Evolutionary conservation across 2,888 invertebrate genomes (phyloP).

Genomic region (Meiosimyza decipiens): DNA sequence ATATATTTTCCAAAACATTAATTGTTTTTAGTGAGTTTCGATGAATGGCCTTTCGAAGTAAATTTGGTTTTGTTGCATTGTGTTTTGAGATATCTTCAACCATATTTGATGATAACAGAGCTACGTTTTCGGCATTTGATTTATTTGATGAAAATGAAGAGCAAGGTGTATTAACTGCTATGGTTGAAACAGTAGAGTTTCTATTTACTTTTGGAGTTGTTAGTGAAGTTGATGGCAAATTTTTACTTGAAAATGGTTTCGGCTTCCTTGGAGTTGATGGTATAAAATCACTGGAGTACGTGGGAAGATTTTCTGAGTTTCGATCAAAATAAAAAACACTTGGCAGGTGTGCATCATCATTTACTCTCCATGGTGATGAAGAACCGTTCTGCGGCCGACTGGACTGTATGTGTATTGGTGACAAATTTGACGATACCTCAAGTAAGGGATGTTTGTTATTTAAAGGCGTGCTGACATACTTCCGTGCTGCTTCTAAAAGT

Average conservation of each 20-base stretch:
- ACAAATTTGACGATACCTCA: conserved; percentile 38
- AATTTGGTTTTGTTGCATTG: conserved; percentile 54
- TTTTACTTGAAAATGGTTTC: conserved; percentile 24
- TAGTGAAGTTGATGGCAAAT: neutral
- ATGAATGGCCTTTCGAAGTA: conserved; percentile 49
- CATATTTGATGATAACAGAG: conserved; percentile 46
- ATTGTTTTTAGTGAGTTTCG: conserved; percentile 61
- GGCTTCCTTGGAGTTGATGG: conserved; percentile 49
- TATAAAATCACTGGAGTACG: conserved; percentile 62
- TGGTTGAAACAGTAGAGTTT: neutral
- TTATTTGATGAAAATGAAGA: conserved; percentile 50
- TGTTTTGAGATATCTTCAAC: conserved; percentile 40
- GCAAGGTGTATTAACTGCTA: neutral
- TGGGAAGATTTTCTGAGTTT: conserved; percentile 59
- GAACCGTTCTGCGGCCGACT: conserved; percentile 28
- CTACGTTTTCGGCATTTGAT: conserved; percentile 59
- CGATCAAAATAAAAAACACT: conserved; percentile 56
- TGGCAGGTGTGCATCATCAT: conserved; percentile 55
- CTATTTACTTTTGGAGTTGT: neutral
- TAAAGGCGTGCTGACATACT: conserved; percentile 58
- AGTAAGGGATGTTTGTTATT: conserved; percentile 37
- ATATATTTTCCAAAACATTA: conserved; percentile 59
- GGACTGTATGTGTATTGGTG: conserved; percentile 48
- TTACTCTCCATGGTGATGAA: conserved; percentile 62
- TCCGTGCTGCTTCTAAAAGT: conserved; percentile 53